A percentile compares a stretch with the other conserved stretches of the same genome.
Evolutionary conservation across 92 coral and sea anemone genomes (phyloP).

Genomic region (Metridium senile): DNA sequence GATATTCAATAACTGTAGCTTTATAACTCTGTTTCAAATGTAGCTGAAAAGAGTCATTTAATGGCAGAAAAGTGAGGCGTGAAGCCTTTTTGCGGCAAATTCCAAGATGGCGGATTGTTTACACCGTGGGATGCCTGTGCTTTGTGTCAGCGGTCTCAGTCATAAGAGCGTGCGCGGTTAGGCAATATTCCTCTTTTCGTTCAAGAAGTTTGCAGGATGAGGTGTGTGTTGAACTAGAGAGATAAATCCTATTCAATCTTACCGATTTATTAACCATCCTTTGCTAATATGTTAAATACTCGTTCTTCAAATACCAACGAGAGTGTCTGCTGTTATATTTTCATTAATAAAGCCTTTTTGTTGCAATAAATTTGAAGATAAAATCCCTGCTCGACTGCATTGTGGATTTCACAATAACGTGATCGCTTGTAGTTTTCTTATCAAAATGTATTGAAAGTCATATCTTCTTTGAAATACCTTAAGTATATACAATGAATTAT

Average conservation of each 20-base stretch:
- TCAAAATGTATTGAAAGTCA: too few relatives aligned
- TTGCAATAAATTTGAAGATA: neutral
- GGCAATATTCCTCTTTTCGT: neutral
- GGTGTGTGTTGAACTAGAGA: constrained; percentile 4
- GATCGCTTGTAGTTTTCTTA: too few relatives aligned
- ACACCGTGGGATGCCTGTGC: constrained; percentile 29
- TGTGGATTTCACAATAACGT: too few relatives aligned
- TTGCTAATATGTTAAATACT: neutral
- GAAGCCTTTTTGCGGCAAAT: too few relatives aligned
- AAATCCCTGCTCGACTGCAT: neutral
- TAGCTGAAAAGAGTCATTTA: too few relatives aligned
- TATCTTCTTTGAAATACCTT: too few relatives aligned
- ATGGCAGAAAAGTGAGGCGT: too few relatives aligned
- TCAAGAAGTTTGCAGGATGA: constrained; percentile 22
- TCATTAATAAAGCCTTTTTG: neutral
- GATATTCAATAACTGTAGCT: too few relatives aligned
- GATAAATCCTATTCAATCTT: constrained; percentile 9
- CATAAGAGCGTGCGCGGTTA: constrained; percentile 6
- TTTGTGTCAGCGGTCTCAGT: constrained; percentile 16
- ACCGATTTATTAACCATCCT: neutral
- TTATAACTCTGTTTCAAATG: too few relatives aligned
- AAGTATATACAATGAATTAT: too few relatives aligned
- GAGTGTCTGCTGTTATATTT: neutral
- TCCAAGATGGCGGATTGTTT: too few relatives aligned
- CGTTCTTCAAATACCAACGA: neutral